A percentile compares a stretch with the other conserved stretches of the same genome.
Evolutionary conservation across 2,797 vertebrate species (phyloP).

Genomic region (Dallia pectoralis): DNA sequence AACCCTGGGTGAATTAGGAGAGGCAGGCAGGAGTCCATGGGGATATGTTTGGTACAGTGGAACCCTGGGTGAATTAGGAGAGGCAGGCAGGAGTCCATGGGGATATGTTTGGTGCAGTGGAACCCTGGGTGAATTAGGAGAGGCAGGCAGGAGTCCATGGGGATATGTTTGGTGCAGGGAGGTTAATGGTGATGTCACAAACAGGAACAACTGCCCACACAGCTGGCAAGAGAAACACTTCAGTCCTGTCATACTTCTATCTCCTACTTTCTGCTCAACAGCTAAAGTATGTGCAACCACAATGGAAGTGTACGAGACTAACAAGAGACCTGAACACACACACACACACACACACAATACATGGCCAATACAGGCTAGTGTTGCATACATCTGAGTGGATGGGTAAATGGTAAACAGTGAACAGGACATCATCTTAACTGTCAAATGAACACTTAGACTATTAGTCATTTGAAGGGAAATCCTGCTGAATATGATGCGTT

Average conservation of each 20-base stretch:
- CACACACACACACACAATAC: neutral
- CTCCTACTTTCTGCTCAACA: neutral
- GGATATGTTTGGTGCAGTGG: too few species aligned
- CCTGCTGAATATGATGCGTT: too few species aligned
- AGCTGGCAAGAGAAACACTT: neutral
- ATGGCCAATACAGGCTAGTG: neutral
- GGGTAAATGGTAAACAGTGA: neutral
- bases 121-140: neutral
- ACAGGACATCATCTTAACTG: neutral
- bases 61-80: neutral
- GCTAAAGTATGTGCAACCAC: neutral
- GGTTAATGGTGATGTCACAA: neutral
- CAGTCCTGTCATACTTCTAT: neutral
- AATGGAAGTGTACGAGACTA: neutral
- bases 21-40: neutral
- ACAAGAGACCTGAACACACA: neutral
- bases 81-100: neutral
- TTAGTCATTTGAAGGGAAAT: neutral
- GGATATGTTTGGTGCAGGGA: neutral
- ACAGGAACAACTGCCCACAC: neutral
- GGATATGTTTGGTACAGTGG: too few species aligned
- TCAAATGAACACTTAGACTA: neutral
- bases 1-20: neutral
- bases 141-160: neutral
- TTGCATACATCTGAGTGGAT: neutral